Evolutionary conservation across 1,140 invertebrate genomes (phyloP).

Genomic region (Ganaspis sp.): DNA sequence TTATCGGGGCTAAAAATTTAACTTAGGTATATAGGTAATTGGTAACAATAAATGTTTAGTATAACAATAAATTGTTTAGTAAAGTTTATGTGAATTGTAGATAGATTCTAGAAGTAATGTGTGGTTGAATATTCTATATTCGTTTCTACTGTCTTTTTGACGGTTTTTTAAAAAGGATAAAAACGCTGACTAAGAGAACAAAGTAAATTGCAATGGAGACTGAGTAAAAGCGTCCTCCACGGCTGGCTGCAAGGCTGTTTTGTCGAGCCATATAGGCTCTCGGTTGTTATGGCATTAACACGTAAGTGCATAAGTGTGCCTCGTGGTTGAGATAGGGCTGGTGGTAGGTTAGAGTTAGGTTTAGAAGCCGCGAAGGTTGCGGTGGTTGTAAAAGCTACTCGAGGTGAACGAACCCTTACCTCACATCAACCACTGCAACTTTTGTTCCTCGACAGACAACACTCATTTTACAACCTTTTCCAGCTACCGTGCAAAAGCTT

Average conservation of each 20-base stretch:
- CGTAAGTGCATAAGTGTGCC: slow-evolving; percentile 60
- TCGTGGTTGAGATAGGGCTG: slow-evolving; percentile 52
- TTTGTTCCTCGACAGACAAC: slow-evolving; percentile 42
- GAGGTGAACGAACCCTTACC: slow-evolving; percentile 57
- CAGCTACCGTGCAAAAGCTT: slow-evolving; percentile 4
- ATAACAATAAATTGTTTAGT: too few relatives aligned
- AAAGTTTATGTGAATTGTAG: too few relatives aligned
- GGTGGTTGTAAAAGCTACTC: slow-evolving; percentile 47
- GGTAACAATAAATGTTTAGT: too few relatives aligned
- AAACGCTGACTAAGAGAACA: slow-evolving; percentile 31
- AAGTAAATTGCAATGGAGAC: slow-evolving; percentile 42
- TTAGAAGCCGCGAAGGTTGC: slow-evolving; percentile 53
- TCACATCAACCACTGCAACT: background rate
- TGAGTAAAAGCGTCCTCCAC: slow-evolving; percentile 29
- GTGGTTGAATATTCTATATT: too few relatives aligned
- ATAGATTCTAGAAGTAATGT: too few relatives aligned
- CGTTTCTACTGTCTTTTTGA: too few relatives aligned
- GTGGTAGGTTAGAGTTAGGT: slow-evolving; percentile 46
- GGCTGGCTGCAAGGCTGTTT: slow-evolving; percentile 39
- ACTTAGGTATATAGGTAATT: too few relatives aligned
- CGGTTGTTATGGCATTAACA: slow-evolving; percentile 59
- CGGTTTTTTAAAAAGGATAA: background rate
- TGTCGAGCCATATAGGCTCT: slow-evolving; percentile 48
- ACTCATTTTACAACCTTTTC: background rate
- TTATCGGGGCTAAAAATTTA: too few relatives aligned